Base-by-base conservation (phyloP, 2,888 invertebrate genomes). In the Trachelus iudaicus region DNA sequence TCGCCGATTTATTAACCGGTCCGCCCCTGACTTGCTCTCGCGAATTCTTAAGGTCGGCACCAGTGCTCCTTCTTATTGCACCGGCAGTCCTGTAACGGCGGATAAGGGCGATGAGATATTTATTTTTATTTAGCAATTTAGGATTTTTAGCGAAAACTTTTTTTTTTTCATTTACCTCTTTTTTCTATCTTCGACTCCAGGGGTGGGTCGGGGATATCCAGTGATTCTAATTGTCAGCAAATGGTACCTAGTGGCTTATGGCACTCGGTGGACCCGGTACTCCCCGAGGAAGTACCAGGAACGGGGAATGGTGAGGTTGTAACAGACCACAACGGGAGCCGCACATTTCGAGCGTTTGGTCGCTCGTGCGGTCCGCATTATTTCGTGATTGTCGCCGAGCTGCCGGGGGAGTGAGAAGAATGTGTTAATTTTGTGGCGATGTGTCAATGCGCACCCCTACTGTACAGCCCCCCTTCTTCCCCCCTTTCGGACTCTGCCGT, bases 311-410 rank as follows among this genome's bases (percentile, higher is more conserved):
- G 84, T 82, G 80, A 85, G 84, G 85, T 84, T 86, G 80, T 82
- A 87, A 85, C 87, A 86, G 87, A 90, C 90, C 90, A 83, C 90
- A 90, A 85, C 85, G 84, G 85, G 85, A 81, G 85, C 88, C 89
- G 84, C 90, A 88, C 88, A 90, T 90, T 90, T 90, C 88, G 87
- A 85, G 83, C 87, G 86, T 82, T 85, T 84, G 86, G 85, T 85
- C 85, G 86, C 83, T 84, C 85, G 85, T 80, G 77, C 85, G 83
- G 84, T 85, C 84, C 88, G 86, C 90, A 89, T 89, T 90, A 90
- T 90, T 90, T 89, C 89, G 88, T 88, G 90, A 90, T 90, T 90
- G 90, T 89, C 89, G 88, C 83, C 86, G 76, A 79, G 83, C 82
- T 81, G 79, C 74, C 80, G 80, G 84, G 84, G 88, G 88, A 85